Conservation (phyloP, 2,113 vertebrate species). For the Chauna torquata region DNA sequence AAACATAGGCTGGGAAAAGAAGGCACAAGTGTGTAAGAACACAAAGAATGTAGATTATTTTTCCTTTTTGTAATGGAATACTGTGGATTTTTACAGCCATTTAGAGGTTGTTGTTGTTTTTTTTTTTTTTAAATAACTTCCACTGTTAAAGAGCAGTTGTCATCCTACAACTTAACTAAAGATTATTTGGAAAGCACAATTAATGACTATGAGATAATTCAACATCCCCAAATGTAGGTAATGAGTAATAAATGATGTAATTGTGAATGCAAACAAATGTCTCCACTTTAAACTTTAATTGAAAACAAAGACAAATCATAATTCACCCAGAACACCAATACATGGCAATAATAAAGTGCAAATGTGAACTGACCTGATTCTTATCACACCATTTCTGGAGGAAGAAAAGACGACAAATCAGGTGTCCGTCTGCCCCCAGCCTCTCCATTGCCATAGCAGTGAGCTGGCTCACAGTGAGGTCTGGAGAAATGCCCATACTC, state of each 20-base stretch:
- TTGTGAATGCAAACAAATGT: not conserved
- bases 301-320: not conserved
- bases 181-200: not conserved
- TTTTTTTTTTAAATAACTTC: not conserved
- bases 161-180: not conserved
- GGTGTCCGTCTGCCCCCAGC: not conserved
- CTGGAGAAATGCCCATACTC: not conserved
- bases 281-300: not conserved
- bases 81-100: not conserved
- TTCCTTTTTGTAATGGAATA: conserved; percentile 4
- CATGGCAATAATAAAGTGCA: not conserved
- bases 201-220: not conserved
- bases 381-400: not conserved
- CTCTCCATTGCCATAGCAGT: not conserved
- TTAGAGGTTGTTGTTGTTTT: not conserved
- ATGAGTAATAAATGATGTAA: not conserved
- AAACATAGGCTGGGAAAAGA: not conserved
- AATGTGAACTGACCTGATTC: not conserved
- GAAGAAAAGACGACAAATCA: not conserved
- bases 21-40: not conserved
- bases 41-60: not conserved
- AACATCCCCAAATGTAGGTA: not conserved
- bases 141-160: not conserved
- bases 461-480: not conserved
- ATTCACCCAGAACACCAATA: not conserved